Evolutionary conservation across 2,888 invertebrate species (phyloP).

Genomic region (Allolobophora icterica): DNA sequence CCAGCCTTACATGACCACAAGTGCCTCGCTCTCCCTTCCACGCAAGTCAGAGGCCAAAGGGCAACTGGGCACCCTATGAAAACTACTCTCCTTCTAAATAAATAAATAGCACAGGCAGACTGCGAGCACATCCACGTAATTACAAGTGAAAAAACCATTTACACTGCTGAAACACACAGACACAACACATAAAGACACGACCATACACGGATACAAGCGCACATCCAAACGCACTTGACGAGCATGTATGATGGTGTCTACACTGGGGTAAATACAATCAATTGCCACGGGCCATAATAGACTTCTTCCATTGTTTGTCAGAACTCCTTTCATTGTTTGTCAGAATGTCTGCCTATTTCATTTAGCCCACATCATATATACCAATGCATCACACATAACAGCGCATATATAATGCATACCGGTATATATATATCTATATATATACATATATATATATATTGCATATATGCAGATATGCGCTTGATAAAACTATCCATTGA

Average conservation of each 20-base stretch:
- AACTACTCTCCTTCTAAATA: background rate
- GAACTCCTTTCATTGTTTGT: constrained; percentile 1
- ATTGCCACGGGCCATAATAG: background rate
- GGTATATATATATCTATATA: background rate
- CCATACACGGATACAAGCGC: background rate
- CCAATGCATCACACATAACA: background rate
- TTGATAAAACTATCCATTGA: constrained; percentile 8
- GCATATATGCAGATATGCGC: background rate
- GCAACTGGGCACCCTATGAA: background rate
- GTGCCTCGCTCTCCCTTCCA: background rate
- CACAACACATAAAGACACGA: background rate
- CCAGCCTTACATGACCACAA: background rate
- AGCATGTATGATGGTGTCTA: background rate
- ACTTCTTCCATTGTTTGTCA: constrained; percentile 5
- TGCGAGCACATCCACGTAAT: too few species aligned
- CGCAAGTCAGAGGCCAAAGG: background rate
- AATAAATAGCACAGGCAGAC: too few species aligned
- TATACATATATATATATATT: background rate
- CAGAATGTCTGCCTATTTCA: background rate
- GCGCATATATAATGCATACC: too few species aligned
- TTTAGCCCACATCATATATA: background rate
- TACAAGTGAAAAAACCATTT: background rate
- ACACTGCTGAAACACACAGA: background rate
- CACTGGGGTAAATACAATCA: background rate
- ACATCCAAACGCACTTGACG: background rate